Evolutionary conservation across 1,140 invertebrate species (phyloP).

Genomic region (Heliothis subflexa): DNA sequence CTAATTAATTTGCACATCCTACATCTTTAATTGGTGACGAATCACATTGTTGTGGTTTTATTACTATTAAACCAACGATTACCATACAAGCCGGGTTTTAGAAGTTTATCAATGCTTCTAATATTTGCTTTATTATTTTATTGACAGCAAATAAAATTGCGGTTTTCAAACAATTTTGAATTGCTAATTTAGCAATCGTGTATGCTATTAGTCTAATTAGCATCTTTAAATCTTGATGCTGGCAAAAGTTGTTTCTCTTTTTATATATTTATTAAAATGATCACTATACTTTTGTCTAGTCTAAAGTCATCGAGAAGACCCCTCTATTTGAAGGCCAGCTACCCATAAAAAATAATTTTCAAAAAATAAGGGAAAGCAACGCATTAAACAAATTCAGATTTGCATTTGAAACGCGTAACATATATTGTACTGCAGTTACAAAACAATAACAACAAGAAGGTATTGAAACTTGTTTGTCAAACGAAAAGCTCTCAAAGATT

Average conservation of each 20-base stretch:
- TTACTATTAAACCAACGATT: conserved; percentile 29
- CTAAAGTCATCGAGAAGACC: no score
- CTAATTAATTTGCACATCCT: conserved; percentile 73
- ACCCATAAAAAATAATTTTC: no score
- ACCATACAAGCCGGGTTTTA: conserved; percentile 2
- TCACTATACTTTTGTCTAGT: no score
- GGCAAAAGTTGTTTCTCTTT: no score
- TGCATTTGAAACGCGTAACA: no score
- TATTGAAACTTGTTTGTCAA: conserved; percentile 18
- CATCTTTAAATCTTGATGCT: neutral
- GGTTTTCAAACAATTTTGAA: no score
- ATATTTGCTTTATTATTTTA: conserved; percentile 7
- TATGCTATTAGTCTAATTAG: neutral
- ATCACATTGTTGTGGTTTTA: conserved; percentile 60
- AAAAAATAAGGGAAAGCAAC: no score
- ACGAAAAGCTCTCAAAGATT: neutral
- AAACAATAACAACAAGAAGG: neutral
- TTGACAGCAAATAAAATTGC: neutral
- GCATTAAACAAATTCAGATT: no score
- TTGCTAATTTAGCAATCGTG: neutral
- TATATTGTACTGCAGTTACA: no score
- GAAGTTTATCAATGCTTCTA: neutral
- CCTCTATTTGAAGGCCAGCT: no score
- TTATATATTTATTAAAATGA: no score
- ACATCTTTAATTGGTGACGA: conserved; percentile 67